These are phyloP conservation scores for Nemapogon koenigi DNA, from an alignment of 2,888 invertebrate species.

Conservation along the genomic window DNA sequence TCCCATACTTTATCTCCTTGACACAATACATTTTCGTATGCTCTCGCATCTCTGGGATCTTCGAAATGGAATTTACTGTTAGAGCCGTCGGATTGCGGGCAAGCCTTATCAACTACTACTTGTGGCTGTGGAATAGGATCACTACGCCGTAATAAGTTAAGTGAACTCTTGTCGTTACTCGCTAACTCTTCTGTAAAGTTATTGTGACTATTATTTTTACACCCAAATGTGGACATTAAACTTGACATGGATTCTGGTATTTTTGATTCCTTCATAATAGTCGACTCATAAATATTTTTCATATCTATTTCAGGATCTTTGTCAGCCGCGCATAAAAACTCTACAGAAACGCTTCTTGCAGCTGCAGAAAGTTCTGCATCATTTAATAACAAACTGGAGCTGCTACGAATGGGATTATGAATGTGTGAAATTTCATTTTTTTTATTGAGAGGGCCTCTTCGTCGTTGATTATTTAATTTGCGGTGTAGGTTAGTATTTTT, in stretches of 20 bases:
- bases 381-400: constrained; percentile 31
- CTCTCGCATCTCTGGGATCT: constrained; percentile 28
- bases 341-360: constrained; percentile 69
- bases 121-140: constrained; percentile 18
- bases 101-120: constrained; percentile 14
- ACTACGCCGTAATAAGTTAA: not conserved
- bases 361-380: constrained; percentile 60
- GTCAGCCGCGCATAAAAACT: constrained; percentile 70
- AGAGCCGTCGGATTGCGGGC: not conserved
- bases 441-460: constrained; percentile 64
- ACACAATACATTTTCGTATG: constrained; percentile 51
- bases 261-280: constrained; percentile 66
- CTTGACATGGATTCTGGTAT: constrained; percentile 55
- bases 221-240: constrained; percentile 50
- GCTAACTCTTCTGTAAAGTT: constrained; percentile 1
- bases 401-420: constrained; percentile 70
- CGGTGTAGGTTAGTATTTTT: constrained; percentile 59
- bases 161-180: constrained; percentile 14
- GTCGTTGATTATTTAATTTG: constrained; percentile 77
- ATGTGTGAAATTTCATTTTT: constrained; percentile 75
- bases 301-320: constrained; percentile 72
- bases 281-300: constrained; percentile 76
- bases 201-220: constrained; percentile 42
- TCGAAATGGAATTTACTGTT: not conserved
- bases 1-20: constrained; percentile 82